Percentiles rank a stretch among this genome's conserved stretches.
These are phyloP conservation scores for Tenualosa ilisha DNA, from an alignment of 2,797 vertebrate species.

Conservation along the genomic window DNA sequence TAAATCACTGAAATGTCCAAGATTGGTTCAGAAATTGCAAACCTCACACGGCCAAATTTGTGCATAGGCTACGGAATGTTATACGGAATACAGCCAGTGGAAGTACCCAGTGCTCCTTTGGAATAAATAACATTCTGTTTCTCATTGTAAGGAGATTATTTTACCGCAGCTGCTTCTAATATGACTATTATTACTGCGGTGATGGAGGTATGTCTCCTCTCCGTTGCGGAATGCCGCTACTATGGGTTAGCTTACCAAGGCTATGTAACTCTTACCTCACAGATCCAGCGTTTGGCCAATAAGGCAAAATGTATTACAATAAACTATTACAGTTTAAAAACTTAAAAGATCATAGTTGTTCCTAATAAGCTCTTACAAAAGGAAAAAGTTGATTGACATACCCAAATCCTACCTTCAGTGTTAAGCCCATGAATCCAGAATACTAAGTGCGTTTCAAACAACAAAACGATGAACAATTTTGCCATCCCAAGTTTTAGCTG, in stretches of 20 bases:
- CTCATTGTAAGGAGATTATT: conserved; percentile 33
- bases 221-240: not conserved
- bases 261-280: not conserved
- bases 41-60: not conserved
- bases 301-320: not conserved
- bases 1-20: not conserved
- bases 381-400: not conserved
- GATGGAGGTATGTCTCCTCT: conserved; percentile 49
- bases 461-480: conserved; percentile 40
- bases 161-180: conserved; percentile 67
- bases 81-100: not conserved
- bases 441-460: conserved; percentile 59
- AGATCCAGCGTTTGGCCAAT: not conserved
- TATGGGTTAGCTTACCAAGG: not conserved
- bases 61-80: not conserved
- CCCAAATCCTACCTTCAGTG: conserved; percentile 47
- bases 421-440: conserved; percentile 52
- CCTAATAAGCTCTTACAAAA: not conserved
- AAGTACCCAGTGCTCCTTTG: not conserved
- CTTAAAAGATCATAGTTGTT: not conserved
- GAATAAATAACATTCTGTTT: conserved; percentile 30
- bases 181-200: conserved; percentile 36
- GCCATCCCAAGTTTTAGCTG: conserved; percentile 51
- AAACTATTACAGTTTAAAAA: not conserved
- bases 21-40: not conserved